Evolutionary conservation across 2,113 vertebrate species (phyloP).

Genomic region (Guaruba guarouba): DNA sequence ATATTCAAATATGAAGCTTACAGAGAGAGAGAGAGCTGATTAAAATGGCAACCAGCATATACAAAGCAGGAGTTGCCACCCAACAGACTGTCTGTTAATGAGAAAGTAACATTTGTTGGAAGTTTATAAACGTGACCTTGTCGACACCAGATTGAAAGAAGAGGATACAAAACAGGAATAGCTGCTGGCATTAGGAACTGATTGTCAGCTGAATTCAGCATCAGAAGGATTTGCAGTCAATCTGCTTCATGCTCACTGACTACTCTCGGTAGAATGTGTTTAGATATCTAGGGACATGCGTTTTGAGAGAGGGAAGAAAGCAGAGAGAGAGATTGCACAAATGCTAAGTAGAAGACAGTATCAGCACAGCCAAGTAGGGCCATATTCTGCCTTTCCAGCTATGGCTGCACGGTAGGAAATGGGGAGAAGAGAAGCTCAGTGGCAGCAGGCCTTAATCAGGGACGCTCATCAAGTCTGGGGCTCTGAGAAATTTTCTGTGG

Average conservation of each 20-base stretch:
- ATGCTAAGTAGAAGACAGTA: neutral
- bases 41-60: neutral
- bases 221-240: neutral
- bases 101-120: slow-evolving; percentile 37
- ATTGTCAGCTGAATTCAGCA: slow-evolving; percentile 33
- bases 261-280: neutral
- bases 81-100: slow-evolving; percentile 4
- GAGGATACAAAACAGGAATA: slow-evolving; percentile 25
- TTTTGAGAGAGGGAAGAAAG: neutral
- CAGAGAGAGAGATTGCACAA: neutral
- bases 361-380: neutral
- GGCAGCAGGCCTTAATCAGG: neutral
- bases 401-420: rapidly evolving
- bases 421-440: neutral
- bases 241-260: neutral
- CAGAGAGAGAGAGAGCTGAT: neutral
- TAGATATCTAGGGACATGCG: neutral
- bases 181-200: slow-evolving; percentile 35
- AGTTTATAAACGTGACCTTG: slow-evolving; percentile 50
- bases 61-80: neutral
- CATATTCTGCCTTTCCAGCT: neutral
- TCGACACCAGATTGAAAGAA: neutral
- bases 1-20: neutral
- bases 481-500: neutral
- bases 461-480: neutral